phyloP scores from a whole-genome alignment of 2,113 vertebrate species.

The Notothenia rossii region DNA sequence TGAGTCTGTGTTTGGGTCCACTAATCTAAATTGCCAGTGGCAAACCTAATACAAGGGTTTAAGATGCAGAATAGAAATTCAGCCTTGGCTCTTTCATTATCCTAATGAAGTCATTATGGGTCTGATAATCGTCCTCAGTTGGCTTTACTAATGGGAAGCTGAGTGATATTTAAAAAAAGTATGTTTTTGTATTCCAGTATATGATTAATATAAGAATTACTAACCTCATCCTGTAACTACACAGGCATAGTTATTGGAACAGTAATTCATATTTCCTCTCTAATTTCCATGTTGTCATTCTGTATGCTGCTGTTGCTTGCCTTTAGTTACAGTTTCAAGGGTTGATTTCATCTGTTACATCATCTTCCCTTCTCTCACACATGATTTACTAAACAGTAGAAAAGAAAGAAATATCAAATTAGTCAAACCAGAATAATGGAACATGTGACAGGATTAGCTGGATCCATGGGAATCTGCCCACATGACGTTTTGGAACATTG shows the following conservation, averaged over 20 bases:
- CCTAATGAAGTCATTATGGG: slow-evolving; percentile 77
- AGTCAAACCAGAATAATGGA: slow-evolving; percentile 23
- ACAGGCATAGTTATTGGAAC: slow-evolving; percentile 28
- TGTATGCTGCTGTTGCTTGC: slow-evolving; percentile 30
- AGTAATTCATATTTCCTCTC: slow-evolving; percentile 17
- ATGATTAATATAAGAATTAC: slow-evolving; percentile 22
- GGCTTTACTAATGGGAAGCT: slow-evolving; percentile 61
- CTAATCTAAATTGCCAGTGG: slow-evolving; percentile 72
- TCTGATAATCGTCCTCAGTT: slow-evolving; percentile 70
- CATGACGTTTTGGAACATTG: slow-evolving; percentile 30
- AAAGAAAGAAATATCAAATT: slow-evolving; percentile 1
- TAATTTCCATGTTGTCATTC: slow-evolving; percentile 27
- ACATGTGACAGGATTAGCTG: slow-evolving; percentile 48
- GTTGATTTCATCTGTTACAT: slow-evolving; percentile 36
- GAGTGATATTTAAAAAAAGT: slow-evolving; percentile 52
- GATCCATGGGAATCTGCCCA: slow-evolving; percentile 42
- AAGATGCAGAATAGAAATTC: slow-evolving; percentile 67
- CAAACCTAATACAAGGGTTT: slow-evolving; percentile 65
- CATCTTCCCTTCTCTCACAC: slow-evolving; percentile 1
- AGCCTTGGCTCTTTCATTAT: slow-evolving; percentile 71
- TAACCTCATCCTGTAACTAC: slow-evolving; percentile 10
- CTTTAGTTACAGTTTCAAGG: slow-evolving; percentile 38
- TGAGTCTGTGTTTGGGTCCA: slow-evolving; percentile 40
- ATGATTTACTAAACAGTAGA: slow-evolving; percentile 27
- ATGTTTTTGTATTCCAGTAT: slow-evolving; percentile 45